Evolutionary conservation across 2,113 vertebrate species (phyloP).

Genomic region (Sorex fumeus): DNA sequence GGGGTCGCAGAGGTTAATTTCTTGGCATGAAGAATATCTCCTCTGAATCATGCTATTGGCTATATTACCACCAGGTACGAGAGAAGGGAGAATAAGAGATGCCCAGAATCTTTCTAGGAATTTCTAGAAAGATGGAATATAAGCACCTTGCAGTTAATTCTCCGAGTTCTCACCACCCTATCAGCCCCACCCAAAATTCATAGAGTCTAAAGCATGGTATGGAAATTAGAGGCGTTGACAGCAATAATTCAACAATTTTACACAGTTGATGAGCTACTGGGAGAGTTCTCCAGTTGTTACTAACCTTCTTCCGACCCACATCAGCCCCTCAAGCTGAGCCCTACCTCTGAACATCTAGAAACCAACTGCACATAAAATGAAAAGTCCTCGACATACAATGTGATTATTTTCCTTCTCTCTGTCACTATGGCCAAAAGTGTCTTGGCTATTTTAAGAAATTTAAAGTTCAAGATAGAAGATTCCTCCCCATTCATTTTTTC

Average conservation of each 20-base stretch:
- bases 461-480: constrained; percentile 32
- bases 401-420: not conserved
- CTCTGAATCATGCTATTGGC: not conserved
- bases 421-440: not conserved
- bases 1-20: constrained; percentile 15
- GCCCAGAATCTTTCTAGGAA: not conserved
- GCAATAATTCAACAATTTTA: not conserved
- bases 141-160: not conserved
- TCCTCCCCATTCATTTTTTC: no score
- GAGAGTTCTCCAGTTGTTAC: not conserved
- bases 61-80: not conserved
- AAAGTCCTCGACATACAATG: not conserved
- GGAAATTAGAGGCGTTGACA: not conserved
- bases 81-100: not conserved
- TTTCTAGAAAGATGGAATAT: constrained; percentile 36
- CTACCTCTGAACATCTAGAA: not conserved
- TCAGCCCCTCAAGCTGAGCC: not conserved
- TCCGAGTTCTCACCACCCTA: not conserved
- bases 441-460: constrained; percentile 13
- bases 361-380: not conserved
- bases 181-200: not conserved
- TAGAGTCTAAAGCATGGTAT: not conserved
- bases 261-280: not conserved
- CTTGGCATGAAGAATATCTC: not conserved
- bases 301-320: not conserved